A percentile compares a stretch with the other conserved stretches of the same genome.
Conservation (phyloP, 2,888 invertebrate species). For the Cordilura impudica region DNA sequence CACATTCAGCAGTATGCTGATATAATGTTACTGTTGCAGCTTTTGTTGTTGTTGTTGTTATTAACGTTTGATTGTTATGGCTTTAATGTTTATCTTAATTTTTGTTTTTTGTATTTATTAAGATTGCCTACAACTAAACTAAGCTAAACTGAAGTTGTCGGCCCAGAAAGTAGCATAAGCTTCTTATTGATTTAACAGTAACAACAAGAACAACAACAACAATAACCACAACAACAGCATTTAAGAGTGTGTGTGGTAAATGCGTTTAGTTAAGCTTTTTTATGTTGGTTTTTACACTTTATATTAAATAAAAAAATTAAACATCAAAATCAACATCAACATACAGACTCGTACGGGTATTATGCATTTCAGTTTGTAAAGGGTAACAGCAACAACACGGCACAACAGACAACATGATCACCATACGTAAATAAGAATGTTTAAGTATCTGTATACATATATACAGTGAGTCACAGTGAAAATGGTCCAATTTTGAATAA, state of each 20-base stretch:
- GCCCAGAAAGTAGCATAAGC: conserved; percentile 55
- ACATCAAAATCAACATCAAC: not conserved
- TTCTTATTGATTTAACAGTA: conserved; percentile 44
- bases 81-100: conserved; percentile 43
- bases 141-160: conserved; percentile 10
- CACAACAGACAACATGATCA: not conserved
- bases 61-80: conserved; percentile 23
- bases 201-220: conserved; percentile 8
- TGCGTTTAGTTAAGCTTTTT: conserved; percentile 43
- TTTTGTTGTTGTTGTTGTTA: conserved; percentile 12
- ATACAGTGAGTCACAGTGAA: not conserved
- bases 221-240: not conserved
- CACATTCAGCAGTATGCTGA: not conserved
- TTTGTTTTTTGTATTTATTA: conserved; percentile 16
- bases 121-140: conserved; percentile 9
- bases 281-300: conserved; percentile 52
- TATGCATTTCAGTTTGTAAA: not conserved
- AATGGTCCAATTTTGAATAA: no score
- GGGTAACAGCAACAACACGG: not conserved
- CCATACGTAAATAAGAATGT: not conserved
- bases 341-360: not conserved
- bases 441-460: not conserved
- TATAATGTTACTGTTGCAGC: not conserved
- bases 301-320: not conserved
- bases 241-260: conserved; percentile 46